Conservation (phyloP, 2,888 invertebrate genomes). For the Phasia obesa region DNA sequence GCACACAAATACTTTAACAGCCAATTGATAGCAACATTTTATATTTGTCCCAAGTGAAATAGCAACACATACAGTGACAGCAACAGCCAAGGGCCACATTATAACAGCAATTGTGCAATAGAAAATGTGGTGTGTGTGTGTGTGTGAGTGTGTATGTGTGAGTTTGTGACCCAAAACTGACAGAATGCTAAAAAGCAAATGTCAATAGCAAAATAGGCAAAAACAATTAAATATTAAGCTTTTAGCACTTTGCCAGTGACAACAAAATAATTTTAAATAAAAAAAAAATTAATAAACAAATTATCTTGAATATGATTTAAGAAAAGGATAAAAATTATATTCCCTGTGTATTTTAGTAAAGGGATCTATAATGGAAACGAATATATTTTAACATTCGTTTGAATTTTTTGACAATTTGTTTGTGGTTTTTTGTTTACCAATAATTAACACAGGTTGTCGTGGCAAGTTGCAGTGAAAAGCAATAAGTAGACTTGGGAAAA, state of each 20-base stretch:
- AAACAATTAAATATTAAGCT: not conserved
- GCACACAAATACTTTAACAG: constrained; percentile 42
- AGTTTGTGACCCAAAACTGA: constrained; percentile 10
- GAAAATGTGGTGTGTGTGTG: not conserved
- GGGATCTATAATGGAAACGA: too few species aligned
- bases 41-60: constrained; percentile 58
- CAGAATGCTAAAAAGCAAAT: constrained; percentile 25
- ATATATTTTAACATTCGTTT: too few species aligned
- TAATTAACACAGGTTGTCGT: too few species aligned
- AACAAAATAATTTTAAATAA: constrained; percentile 10
- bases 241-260: not conserved
- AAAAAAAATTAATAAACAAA: constrained; percentile 13
- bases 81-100: constrained; percentile 53
- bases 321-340: too few species aligned
- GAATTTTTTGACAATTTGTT: too few species aligned
- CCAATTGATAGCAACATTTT: constrained; percentile 61
- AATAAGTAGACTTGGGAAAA: too few species aligned
- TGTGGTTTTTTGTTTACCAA: too few species aligned
- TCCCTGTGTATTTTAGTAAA: too few species aligned
- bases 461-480: too few species aligned
- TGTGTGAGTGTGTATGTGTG: not conserved
- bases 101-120: not conserved
- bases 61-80: constrained; percentile 17
- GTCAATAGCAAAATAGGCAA: constrained; percentile 9
- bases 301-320: too few species aligned